Base-by-base conservation (phyloP, 2,113 vertebrate genomes). In the Solea solea region DNA sequence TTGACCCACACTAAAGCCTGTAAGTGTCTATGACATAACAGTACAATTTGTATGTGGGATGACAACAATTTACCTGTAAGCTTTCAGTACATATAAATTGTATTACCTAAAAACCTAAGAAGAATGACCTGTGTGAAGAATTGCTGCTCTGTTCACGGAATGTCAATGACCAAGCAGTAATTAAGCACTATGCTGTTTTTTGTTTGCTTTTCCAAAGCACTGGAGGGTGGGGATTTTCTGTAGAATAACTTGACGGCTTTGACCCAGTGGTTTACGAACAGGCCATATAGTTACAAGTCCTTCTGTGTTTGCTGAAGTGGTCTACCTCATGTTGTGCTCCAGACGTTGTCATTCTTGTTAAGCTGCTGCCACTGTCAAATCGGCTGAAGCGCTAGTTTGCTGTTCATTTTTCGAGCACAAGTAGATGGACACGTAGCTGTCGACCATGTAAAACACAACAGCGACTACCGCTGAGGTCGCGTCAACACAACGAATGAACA, bases 241-340 rank as follows among this genome's bases (percentile, higher is more conserved):
- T 74, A 46, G 3, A 27, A 54, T 62, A 72, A 69, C 54, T 76
- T 63, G 56, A 70, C 14, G 27, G 70, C 83, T 64, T 51, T 3
- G 28, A 67, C 34, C 68, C 76, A 53, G 56, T 70, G 62, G 69
- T 77, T 82, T 69, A 69, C 74, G 60, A 72, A 72, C 63, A 57
- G 58, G 67, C 78, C 66, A 45, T 45, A 41, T 49, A 13, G 67
- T 61, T 53, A 65, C 62, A 0, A 41, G 65, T 16, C 60, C 46
- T 28, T 39, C 48, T 53, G 67, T 75, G 78, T 65, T 27, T 62
- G 65, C 65, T 64, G 13, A 76, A 63, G 63, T 15, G 79, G 56
- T 84, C 84, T 88, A 88, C 88, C 88, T 91, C 88, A 82, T 61
- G 65, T 69, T 66, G 72, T 59, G 53, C 67, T 58, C 70, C 7